Percentiles rank a stretch among this genome's conserved stretches.
These are phyloP conservation scores for Nephrotoma flavescens DNA, from an alignment of 2,888 invertebrate genomes.

Conservation along the genomic window DNA sequence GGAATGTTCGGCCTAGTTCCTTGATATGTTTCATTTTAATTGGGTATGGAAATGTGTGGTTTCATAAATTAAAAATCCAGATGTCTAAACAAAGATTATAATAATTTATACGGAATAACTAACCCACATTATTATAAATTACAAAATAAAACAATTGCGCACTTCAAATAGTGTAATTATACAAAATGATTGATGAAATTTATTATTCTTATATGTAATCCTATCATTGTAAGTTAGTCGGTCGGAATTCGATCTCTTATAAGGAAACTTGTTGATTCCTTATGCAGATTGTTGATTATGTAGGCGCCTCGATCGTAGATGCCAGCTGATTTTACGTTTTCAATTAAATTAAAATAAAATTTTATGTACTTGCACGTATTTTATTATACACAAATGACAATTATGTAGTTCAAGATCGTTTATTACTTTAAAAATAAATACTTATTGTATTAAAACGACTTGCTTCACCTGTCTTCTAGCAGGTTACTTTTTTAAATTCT, in stretches of 20 bases:
- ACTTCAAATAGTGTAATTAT: neutral
- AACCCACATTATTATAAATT: neutral
- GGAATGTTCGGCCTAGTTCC: neutral
- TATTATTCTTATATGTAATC: neutral
- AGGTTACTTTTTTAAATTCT: neutral
- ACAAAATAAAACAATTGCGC: neutral
- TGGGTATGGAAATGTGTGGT: neutral
- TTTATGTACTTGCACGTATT: neutral
- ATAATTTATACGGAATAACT: neutral
- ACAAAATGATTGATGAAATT: neutral
- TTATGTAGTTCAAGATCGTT: neutral
- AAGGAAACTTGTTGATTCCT: conserved; percentile 2
- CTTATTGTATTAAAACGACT: neutral
- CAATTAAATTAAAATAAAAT: neutral
- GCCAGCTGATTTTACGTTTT: neutral
- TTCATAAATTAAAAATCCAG: neutral
- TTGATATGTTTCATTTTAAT: neutral
- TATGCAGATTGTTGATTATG: neutral
- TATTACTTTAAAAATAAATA: neutral
- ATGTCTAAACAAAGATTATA: neutral
- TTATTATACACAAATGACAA: neutral
- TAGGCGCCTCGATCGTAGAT: neutral
- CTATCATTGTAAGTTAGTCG: neutral
- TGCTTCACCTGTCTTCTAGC: neutral
- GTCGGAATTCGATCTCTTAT: neutral